Conservation (phyloP, 2,888 invertebrate genomes). For the Halictus quadricinctus region DNA sequence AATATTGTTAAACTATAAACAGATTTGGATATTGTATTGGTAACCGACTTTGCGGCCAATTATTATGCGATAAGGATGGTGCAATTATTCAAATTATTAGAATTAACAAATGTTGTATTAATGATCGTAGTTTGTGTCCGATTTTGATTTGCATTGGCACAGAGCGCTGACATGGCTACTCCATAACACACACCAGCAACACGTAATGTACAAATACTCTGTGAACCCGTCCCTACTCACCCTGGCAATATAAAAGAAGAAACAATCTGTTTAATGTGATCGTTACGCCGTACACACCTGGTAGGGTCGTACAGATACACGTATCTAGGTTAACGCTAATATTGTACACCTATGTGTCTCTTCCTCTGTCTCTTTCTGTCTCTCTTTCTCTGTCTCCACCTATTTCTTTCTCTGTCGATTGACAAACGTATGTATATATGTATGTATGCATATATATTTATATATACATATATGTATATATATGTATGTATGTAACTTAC, state of each 20-base stretch:
- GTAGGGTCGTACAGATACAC: slow-evolving; percentile 56
- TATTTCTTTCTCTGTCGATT: slow-evolving; percentile 34
- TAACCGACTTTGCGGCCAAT: not conserved
- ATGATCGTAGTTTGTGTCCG: not conserved
- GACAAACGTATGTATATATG: slow-evolving; percentile 15
- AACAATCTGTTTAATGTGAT: slow-evolving; percentile 40
- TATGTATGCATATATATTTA: not conserved
- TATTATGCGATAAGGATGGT: not conserved
- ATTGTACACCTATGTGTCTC: slow-evolving; percentile 50
- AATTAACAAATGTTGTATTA: not conserved
- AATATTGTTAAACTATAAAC: not conserved
- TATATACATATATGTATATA: not conserved
- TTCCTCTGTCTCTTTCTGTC: slow-evolving; percentile 33
- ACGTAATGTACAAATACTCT: slow-evolving; percentile 23
- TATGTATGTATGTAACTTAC: slow-evolving; percentile 40
- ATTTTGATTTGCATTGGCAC: not conserved
- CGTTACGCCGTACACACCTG: slow-evolving; percentile 44
- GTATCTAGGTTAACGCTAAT: slow-evolving; percentile 55
- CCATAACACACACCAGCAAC: slow-evolving; percentile 25
- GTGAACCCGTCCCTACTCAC: slow-evolving; percentile 20
- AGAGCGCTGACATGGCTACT: not conserved
- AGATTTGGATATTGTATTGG: not conserved
- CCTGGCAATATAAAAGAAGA: slow-evolving; percentile 13
- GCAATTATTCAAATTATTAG: not conserved
- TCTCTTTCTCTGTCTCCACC: slow-evolving; percentile 1